Percentiles rank a stretch among this genome's conserved stretches.
These are phyloP conservation scores for Ammodytes dubius DNA, from an alignment of 2,113 vertebrate genomes.

Conservation along the genomic window DNA sequence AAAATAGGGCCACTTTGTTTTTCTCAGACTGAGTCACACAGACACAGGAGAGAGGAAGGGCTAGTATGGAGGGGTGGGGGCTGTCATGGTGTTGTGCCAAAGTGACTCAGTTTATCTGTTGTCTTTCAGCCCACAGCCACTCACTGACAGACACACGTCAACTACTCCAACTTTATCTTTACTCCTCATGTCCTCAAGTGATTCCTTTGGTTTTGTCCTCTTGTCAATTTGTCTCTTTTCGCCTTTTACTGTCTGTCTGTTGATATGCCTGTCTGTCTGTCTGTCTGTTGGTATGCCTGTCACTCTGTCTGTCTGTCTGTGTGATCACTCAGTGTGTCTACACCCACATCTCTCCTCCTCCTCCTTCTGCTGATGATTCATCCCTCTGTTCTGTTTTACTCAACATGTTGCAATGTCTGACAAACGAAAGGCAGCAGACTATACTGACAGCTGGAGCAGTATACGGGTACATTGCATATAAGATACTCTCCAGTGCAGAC, in stretches of 20 bases:
- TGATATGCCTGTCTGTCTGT: not conserved
- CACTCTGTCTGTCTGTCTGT: not conserved
- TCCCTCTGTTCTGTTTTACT: conserved; percentile 18
- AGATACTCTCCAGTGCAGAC: conserved; percentile 4
- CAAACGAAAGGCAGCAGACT: conserved; percentile 28
- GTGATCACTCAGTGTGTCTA: not conserved
- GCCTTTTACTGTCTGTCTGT: not conserved
- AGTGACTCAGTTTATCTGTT: conserved; percentile 71
- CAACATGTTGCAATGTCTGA: conserved; percentile 40
- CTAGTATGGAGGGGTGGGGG: conserved; percentile 22
- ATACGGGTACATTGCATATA: not conserved
- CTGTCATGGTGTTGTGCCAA: conserved; percentile 62
- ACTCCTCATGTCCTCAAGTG: conserved; percentile 16
- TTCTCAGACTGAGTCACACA: conserved; percentile 59
- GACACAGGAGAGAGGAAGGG: conserved; percentile 39
- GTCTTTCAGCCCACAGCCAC: conserved; percentile 58
- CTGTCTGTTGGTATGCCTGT: not conserved
- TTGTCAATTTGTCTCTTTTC: not conserved
- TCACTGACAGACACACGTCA: conserved; percentile 28
- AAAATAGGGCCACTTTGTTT: conserved; percentile 35
- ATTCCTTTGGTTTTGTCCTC: conserved; percentile 13
- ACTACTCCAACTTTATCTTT: conserved; percentile 23
- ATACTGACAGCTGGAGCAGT: not conserved
- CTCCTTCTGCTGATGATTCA: conserved; percentile 36
- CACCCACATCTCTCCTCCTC: conserved; percentile 1